Evolutionary conservation across 2,888 invertebrate species (phyloP).

Genomic region (Cryptocephalus moraei): DNA sequence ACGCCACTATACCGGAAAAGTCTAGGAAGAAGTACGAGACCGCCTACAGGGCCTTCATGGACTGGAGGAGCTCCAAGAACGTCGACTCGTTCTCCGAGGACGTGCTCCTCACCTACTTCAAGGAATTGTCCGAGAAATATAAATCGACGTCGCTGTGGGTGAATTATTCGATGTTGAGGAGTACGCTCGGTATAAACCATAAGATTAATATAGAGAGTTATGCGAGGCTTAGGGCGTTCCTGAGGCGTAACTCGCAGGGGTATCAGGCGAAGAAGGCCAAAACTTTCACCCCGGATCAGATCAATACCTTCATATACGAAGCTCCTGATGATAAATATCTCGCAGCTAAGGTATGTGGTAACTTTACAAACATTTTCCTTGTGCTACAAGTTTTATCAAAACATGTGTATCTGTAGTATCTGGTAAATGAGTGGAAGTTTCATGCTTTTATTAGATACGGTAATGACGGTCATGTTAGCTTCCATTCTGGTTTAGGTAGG

Average conservation of each 20-base stretch:
- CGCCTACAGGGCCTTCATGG: conserved; percentile 14
- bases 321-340: conserved; percentile 12
- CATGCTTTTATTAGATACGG: too few species aligned
- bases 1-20: conserved; percentile 6
- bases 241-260: conserved; percentile 20
- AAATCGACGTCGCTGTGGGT: conserved; percentile 14
- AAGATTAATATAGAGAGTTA: conserved; percentile 11
- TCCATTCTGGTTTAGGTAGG: too few species aligned
- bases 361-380: neutral
- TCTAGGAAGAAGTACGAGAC: conserved; percentile 10
- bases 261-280: conserved; percentile 23
- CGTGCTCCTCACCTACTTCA: conserved; percentile 14
- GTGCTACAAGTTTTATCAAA: too few species aligned
- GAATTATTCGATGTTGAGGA: conserved; percentile 13
- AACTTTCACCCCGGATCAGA: conserved; percentile 19
- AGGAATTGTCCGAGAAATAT: conserved; percentile 11
- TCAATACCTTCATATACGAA: conserved; percentile 13
- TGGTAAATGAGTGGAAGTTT: too few species aligned
- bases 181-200: conserved; percentile 5
- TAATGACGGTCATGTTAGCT: too few species aligned
- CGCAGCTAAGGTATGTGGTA: conserved; percentile 8
- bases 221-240: conserved; percentile 13
- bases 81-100: conserved; percentile 12
- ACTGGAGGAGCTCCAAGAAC: conserved; percentile 11
- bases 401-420: too few species aligned